Percentiles rank a stretch among this genome's conserved stretches.
phyloP scores from a whole-genome alignment of 2,113 vertebrate genomes.

The Neogobius melanostomus region DNA sequence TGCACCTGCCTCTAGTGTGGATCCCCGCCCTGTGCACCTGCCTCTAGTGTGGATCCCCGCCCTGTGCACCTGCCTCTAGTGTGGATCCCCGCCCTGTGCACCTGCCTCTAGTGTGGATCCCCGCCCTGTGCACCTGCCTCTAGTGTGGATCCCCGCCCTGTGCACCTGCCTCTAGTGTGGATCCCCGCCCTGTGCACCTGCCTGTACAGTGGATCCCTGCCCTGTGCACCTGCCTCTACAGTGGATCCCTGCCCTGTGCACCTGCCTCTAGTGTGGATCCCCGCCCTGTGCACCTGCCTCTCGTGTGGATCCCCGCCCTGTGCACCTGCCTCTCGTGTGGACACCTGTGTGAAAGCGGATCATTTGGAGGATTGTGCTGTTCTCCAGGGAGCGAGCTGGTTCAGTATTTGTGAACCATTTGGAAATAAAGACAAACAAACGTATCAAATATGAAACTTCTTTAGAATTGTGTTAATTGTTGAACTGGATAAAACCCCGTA shows the following conservation, averaged over 20 bases:
- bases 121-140: constrained; percentile 38
- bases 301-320: constrained; percentile 35
- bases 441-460: too few species aligned
- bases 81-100: not conserved
- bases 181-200: not conserved
- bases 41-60: constrained; percentile 46
- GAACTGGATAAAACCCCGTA: too few species aligned
- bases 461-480: too few species aligned
- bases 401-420: too few species aligned
- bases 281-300: constrained; percentile 28
- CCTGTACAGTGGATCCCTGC: constrained; percentile 46
- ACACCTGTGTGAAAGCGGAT: constrained; percentile 65
- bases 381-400: constrained; percentile 11
- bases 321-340: constrained; percentile 31
- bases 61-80: constrained; percentile 34
- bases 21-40: constrained; percentile 32
- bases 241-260: constrained; percentile 41
- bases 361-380: constrained; percentile 49
- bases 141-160: constrained; percentile 55
- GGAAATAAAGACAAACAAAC: too few species aligned
- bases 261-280: constrained; percentile 35
- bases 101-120: constrained; percentile 35
- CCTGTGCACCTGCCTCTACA: constrained; percentile 19
- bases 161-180: constrained; percentile 7
- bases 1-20: constrained; percentile 30